phyloP scores from a whole-genome alignment of 1,140 invertebrate species.

The Alviniconcha marisindica region DNA sequence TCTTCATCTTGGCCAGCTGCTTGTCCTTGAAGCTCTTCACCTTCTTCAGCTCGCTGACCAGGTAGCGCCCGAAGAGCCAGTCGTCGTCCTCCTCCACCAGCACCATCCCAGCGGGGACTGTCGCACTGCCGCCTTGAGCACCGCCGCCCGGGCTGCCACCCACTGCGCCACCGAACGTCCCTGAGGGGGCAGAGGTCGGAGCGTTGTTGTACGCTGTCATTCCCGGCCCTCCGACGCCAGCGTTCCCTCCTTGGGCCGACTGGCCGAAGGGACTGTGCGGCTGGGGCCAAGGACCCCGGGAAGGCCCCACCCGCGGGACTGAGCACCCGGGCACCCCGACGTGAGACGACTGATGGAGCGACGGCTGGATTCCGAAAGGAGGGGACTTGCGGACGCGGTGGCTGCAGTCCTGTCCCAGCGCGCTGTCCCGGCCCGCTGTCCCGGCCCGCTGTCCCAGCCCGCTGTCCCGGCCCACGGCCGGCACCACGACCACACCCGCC shows the following conservation, averaged over 20 bases:
- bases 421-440: too few species aligned
- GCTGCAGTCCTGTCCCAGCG: too few species aligned
- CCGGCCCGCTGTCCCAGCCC: too few species aligned
- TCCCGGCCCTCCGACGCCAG: too few species aligned
- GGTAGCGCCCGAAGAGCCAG: conserved; percentile 32
- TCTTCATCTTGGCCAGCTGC: conserved; percentile 32
- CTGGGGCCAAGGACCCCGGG: not conserved
- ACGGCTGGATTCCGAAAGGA: not conserved
- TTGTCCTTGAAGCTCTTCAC: conserved; percentile 30
- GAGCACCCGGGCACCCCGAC: not conserved
- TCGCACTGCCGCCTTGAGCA: not conserved
- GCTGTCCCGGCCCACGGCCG: too few species aligned
- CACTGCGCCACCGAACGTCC: not conserved
- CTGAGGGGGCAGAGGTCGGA: too few species aligned
- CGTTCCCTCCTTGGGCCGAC: not conserved
- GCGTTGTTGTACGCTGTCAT: too few species aligned
- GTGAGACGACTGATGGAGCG: not conserved
- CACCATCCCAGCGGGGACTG: not conserved
- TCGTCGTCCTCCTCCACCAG: conserved; percentile 31
- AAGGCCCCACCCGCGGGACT: not conserved
- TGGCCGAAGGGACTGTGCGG: not conserved
- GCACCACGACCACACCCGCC: not conserved
- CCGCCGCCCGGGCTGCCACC: not conserved
- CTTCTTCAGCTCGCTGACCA: conserved; percentile 32
- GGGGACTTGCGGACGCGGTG: not conserved